Percentiles rank a stretch among this genome's conserved stretches.
phyloP scores from a whole-genome alignment of 2,797 vertebrate genomes.

The Acestrorhynchus altus region DNA sequence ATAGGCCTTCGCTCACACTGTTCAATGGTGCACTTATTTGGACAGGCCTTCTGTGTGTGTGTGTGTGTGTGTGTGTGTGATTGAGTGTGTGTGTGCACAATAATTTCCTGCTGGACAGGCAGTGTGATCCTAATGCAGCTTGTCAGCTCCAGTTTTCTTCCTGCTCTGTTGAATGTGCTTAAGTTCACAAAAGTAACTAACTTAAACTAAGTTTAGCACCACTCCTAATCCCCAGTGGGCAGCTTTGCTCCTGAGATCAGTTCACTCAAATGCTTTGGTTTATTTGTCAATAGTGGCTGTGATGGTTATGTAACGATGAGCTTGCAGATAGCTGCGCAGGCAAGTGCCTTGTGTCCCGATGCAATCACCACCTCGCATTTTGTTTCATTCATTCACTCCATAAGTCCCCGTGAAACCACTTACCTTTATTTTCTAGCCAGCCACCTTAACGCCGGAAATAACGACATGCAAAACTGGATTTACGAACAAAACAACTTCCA shows the following conservation, averaged over 20 bases:
- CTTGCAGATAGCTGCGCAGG: conserved; percentile 47
- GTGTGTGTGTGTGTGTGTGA: background rate
- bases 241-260: conserved; percentile 26
- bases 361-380: conserved; percentile 45
- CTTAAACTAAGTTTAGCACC: background rate
- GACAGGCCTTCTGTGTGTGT: background rate
- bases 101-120: conserved; percentile 7
- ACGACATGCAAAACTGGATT: conserved; percentile 44
- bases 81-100: background rate
- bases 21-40: conserved; percentile 12
- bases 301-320: conserved; percentile 56
- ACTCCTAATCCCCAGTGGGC: conserved; percentile 21
- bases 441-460: conserved; percentile 56
- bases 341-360: conserved; percentile 40
- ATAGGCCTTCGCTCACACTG: conserved; percentile 18
- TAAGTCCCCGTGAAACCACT: conserved; percentile 60
- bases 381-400: conserved; percentile 53
- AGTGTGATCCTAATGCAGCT: conserved; percentile 8
- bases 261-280: conserved; percentile 33
- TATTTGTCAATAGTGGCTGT: conserved; percentile 48
- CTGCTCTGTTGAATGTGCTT: conserved; percentile 18
- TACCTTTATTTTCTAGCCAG: conserved; percentile 56
- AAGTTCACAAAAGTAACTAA: background rate
- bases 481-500: conserved; percentile 52
- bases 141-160: background rate